These are phyloP conservation scores for Pitangus sulphuratus DNA, from an alignment of 2,797 vertebrate species.

Conservation along the genomic window DNA sequence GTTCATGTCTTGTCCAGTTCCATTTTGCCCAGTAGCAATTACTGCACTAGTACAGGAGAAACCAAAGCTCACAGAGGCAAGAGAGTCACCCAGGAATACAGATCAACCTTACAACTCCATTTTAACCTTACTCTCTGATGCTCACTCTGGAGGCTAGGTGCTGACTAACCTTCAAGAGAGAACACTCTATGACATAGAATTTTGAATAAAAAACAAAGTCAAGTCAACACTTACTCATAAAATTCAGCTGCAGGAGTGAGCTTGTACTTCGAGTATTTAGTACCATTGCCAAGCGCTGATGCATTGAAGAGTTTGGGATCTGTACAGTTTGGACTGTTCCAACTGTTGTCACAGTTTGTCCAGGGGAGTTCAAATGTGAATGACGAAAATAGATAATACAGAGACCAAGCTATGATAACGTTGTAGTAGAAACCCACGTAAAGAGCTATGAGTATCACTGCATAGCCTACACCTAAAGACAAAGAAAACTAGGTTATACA, in stretches of 20 bases:
- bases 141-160: not conserved
- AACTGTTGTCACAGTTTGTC: conserved; percentile 88
- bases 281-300: conserved; percentile 83
- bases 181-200: not conserved
- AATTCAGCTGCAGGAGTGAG: conserved; percentile 94
- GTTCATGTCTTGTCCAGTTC: not conserved
- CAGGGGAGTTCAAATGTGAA: conserved; percentile 92
- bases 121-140: not conserved
- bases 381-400: conserved; percentile 96
- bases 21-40: not conserved
- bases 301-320: conserved; percentile 83
- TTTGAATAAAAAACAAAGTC: not conserved
- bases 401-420: conserved; percentile 98
- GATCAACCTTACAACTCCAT: not conserved
- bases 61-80: not conserved
- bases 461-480: conserved; percentile 92
- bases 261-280: conserved; percentile 92
- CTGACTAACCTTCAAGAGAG: not conserved
- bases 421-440: conserved; percentile 99
- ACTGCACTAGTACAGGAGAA: not conserved
- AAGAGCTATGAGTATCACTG: conserved; percentile 96
- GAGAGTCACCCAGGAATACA: not conserved
- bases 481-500: conserved; percentile 41
- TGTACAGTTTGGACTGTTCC: conserved; percentile 94
- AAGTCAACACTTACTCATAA: conserved; percentile 90